Evolutionary conservation across 1,140 invertebrate species (phyloP).

Genomic region (Penaeus japonicus): DNA sequence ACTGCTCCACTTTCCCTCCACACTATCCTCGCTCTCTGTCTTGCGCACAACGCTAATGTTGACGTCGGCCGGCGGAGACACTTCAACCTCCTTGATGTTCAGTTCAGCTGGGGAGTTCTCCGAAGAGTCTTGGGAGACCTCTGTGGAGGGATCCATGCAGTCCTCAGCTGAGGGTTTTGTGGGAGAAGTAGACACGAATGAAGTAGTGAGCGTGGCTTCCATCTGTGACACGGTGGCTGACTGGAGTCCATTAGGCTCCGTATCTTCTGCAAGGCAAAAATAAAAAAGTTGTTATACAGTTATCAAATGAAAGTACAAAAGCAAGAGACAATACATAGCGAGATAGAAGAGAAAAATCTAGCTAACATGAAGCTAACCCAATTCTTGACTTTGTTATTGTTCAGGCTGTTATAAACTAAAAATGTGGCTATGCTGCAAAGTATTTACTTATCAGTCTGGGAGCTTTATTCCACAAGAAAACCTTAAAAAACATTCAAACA

Average conservation of each 20-base stretch:
- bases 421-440: too few species aligned
- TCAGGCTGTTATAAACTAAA: too few species aligned
- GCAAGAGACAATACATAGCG: background rate
- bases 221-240: background rate
- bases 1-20: conserved; percentile 10
- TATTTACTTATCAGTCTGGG: too few species aligned
- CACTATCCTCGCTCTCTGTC: background rate
- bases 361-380: too few species aligned
- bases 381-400: too few species aligned
- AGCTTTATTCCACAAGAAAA: too few species aligned
- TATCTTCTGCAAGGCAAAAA: background rate
- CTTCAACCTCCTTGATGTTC: background rate
- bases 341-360: background rate
- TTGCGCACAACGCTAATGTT: background rate
- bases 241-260: background rate
- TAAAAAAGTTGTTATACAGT: background rate
- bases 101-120: background rate
- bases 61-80: background rate
- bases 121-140: background rate
- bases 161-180: background rate
- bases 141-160: background rate
- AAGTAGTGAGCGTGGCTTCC: background rate
- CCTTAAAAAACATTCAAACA: too few species aligned
- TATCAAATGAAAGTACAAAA: background rate
- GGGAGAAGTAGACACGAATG: background rate